phyloP scores from a whole-genome alignment of 2,797 vertebrate species.

The Cetoscarus ocellatus region DNA sequence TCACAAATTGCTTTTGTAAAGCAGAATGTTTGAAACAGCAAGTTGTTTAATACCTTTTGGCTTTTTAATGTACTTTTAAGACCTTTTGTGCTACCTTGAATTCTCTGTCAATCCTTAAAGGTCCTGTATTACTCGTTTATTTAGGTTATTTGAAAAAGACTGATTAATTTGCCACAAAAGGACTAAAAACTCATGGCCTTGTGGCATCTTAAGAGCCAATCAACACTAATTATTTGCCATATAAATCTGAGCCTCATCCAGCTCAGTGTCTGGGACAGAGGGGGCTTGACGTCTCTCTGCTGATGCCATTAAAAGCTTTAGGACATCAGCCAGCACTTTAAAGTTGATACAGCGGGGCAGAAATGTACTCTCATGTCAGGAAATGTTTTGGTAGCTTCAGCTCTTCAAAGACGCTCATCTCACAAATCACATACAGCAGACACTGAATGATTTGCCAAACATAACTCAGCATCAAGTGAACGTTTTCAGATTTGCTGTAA shows the following conservation, averaged over 20 bases:
- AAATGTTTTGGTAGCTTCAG: constrained; percentile 57
- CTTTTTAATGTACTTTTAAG: constrained; percentile 23
- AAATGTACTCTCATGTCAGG: constrained; percentile 48
- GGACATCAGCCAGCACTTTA: constrained; percentile 58
- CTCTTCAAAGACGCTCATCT: constrained; percentile 51
- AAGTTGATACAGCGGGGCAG: constrained; percentile 57
- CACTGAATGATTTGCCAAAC: constrained; percentile 27
- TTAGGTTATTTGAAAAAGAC: constrained; percentile 4
- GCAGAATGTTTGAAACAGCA: constrained; percentile 44
- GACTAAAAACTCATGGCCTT: neutral
- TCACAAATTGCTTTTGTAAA: constrained; percentile 50
- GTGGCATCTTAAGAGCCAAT: neutral
- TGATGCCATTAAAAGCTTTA: constrained; percentile 54
- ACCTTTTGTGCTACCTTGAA: neutral
- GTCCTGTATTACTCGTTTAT: neutral
- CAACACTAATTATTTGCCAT: constrained; percentile 7
- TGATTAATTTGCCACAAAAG: constrained; percentile 6
- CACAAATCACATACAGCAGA: constrained; percentile 51
- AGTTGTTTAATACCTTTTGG: constrained; percentile 29
- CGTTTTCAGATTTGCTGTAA: constrained; percentile 16
- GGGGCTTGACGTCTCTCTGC: constrained; percentile 22
- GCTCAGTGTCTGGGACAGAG: constrained; percentile 13
- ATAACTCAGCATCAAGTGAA: constrained; percentile 21
- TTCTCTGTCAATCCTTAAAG: neutral
- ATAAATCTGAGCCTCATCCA: constrained; percentile 8